A percentile compares a stretch with the other conserved stretches of the same genome.
Evolutionary conservation across 2,113 vertebrate species (phyloP).

Genomic region (Alethe diademata): DNA sequence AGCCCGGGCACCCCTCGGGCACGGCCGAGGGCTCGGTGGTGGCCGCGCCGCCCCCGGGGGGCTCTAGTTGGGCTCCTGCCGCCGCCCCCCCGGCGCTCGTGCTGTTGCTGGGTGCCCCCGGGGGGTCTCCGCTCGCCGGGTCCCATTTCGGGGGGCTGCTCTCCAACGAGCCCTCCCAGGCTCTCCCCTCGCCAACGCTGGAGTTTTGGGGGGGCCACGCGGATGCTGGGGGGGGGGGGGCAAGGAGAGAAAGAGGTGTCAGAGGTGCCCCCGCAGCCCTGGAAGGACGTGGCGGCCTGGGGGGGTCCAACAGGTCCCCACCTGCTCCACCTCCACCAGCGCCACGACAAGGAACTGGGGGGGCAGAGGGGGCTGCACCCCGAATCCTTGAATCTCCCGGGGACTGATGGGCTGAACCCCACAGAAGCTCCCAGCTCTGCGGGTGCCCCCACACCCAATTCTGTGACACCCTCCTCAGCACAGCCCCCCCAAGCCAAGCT

Average conservation of each 20-base stretch:
- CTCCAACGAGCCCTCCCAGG: not conserved
- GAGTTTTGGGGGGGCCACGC: not conserved
- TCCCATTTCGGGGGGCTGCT: not conserved
- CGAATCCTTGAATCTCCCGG: not conserved
- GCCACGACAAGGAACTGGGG: not conserved
- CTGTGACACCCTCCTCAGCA: not conserved
- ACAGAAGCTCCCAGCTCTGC: not conserved
- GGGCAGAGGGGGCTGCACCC: not conserved
- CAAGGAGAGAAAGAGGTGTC: not conserved
- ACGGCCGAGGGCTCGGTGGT: not conserved
- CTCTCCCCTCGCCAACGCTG: not conserved
- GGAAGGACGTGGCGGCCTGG: accelerated
- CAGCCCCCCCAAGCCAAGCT: not conserved
- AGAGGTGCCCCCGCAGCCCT: not conserved
- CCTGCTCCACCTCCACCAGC: not conserved
- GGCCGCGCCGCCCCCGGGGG: not conserved
- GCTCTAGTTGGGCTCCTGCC: not conserved
- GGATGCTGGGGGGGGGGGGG: not conserved
- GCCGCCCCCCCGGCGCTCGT: not conserved
- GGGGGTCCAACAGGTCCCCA: not conserved
- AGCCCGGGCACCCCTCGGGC: conserved; percentile 42
- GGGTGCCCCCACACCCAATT: not conserved
- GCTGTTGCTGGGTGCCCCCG: not conserved
- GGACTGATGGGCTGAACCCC: not conserved
- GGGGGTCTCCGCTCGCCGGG: not conserved